A percentile compares a stretch with the other conserved stretches of the same genome.
phyloP scores from a whole-genome alignment of 2,113 vertebrate genomes.

The Polypterus bichir region DNA sequence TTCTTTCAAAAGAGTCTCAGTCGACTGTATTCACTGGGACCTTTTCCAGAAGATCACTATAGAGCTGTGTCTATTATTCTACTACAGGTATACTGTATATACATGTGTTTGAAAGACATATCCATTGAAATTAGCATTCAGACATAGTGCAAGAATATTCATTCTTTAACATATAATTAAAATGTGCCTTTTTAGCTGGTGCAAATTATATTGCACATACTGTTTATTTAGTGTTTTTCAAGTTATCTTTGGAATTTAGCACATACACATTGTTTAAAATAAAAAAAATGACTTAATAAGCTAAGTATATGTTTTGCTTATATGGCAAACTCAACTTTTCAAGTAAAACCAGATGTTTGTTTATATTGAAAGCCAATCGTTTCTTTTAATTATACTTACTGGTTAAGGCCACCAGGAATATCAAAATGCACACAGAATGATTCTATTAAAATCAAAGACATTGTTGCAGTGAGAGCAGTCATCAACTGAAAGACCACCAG shows the following conservation, averaged over 20 bases:
- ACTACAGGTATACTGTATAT: no score
- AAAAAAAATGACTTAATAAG: constrained; percentile 64
- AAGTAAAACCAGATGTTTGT: constrained; percentile 76
- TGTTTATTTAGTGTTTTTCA: no score
- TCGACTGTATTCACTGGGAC: no score
- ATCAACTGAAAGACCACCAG: constrained; percentile 49
- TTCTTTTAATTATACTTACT: constrained; percentile 67
- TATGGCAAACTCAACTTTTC: constrained; percentile 68
- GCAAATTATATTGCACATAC: no score
- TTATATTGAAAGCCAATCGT: constrained; percentile 68
- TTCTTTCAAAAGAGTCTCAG: no score
- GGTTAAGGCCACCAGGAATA: constrained; percentile 64
- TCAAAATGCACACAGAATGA: constrained; percentile 59
- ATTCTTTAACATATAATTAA: constrained; percentile 23
- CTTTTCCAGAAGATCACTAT: no score
- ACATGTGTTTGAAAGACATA: no score
- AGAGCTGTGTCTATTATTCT: no score
- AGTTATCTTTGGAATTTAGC: constrained; percentile 45
- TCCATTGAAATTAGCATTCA: constrained; percentile 14
- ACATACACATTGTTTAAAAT: constrained; percentile 61
- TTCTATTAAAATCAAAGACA: constrained; percentile 63
- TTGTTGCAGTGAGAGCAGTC: constrained; percentile 50
- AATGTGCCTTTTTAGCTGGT: constrained; percentile 21
- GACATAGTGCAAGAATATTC: constrained; percentile 20
- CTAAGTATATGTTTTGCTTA: constrained; percentile 64